Base-by-base conservation (phyloP, 2,797 vertebrate species). In the Diplodus puntazzo region DNA sequence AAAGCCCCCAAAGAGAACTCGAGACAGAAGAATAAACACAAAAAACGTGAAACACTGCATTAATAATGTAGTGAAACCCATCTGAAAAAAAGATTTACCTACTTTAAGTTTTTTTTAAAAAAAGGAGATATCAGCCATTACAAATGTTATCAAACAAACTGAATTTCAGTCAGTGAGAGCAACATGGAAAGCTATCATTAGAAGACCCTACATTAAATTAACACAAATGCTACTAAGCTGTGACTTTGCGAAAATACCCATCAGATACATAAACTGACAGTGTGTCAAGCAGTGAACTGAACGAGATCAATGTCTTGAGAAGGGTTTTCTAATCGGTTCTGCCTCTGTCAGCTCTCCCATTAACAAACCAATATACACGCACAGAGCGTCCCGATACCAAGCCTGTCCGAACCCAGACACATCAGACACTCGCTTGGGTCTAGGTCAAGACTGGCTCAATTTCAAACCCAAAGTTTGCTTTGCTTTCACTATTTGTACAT, bases 41-140 rank as follows among this genome's bases (percentile, higher is more conserved):
- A 87, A 34, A 79, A 89, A 88, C 60, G 77, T 80, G 61, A 92
- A 93, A 93, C 90, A 91, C 90, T 88, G 91, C 89, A 94, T 93
- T 86, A 93, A 92, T 88, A 92, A 94, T 94, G 95, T 95, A 95
- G 94, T 94, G 94, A 95, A 94, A 93, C 87, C 91, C 90, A 90
- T 80, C 87, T 90, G 90, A 90, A 93, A 92, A 89, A 88, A 85
- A 65, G 52, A 65, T 75, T 84, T 73, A 82, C 60, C 91, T 88
- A 94, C 77, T 82, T 69, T 83, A 90, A 89, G 87, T 89, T 86
- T 16, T n/a, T n/a, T 25, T 27, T 27, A 27, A 67, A 68, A 43
- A 82, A 87, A 84, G 64, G 27, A 76, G 68, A 85, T 67, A 87
- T 90, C 82, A 92, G 81, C 83, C 84, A 84, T 92, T 92, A 83